Evolutionary conservation across 1,140 invertebrate species (phyloP), one percentile per base, ranked within the genome.

Genomic region (Drosophila suzukii): DNA sequence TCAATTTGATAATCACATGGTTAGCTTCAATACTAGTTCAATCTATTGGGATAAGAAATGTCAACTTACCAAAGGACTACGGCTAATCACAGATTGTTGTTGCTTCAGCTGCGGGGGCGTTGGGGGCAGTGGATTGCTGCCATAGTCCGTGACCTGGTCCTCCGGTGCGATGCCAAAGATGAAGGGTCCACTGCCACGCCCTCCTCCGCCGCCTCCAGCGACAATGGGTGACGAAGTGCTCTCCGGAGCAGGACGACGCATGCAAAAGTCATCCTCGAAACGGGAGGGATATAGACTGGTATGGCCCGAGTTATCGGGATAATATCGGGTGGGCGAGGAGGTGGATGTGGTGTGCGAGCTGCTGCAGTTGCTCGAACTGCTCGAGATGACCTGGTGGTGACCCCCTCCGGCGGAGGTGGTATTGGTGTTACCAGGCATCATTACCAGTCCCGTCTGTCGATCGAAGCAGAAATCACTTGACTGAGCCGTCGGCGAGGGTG

Each of bases 181-280:
- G 43, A 91, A 91, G 47, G 90, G 90, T 39, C 90, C 85, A 30
- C 62, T 41, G n/a, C 39, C 13, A 7, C 3, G 20, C 34, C 90
- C 85, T 12, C 51, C 54, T 11, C 13, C 17, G 5, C 17, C 10
- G 7, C n/a, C 41, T 12, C 41, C 36, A 3, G n/a, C 39, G 6
- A 0, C 3, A 11, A 30, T 3, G 46, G 36, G 38, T 0, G 72
- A 27, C n/a, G 44, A 20, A 27, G 27, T 27, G 3, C 6, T 20
- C 0, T 53, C 50, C 32, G 8, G 10, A n/a, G 34, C 76, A 10
- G 32, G 30, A 17, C 51, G 68, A 32, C 88, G 84, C 65, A 60
- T 68, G 49, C 90, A 91, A 20, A 91, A 91, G 54, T 91, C 90
- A 50, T 91, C 90, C 72, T 91, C 90, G 44, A 91, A 91, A 20